Evolutionary conservation across 2,113 vertebrate genomes (phyloP).

Genomic region (Neogale vison): DNA sequence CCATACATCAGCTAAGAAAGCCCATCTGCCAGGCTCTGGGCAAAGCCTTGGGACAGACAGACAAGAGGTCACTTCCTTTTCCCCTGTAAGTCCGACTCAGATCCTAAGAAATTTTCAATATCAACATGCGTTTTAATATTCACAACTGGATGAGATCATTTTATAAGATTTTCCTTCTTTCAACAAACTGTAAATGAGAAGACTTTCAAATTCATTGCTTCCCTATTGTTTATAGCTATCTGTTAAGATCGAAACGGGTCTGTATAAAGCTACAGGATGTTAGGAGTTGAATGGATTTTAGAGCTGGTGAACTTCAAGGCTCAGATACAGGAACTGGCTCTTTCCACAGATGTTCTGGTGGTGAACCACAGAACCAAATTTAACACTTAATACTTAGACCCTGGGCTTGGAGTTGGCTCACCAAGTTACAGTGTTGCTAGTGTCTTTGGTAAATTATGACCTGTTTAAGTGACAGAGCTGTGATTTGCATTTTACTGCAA

Average conservation of each 20-base stretch:
- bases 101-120: neutral
- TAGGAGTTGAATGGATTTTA: neutral
- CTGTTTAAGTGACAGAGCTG: neutral
- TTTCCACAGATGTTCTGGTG: neutral
- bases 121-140: neutral
- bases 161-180: neutral
- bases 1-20: neutral
- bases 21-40: neutral
- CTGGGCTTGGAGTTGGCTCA: neutral
- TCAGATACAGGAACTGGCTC: neutral
- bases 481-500: neutral
- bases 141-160: neutral
- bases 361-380: neutral
- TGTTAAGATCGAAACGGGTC: neutral
- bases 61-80: neutral
- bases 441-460: neutral
- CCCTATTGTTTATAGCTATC: neutral
- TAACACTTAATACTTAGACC: neutral
- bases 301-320: neutral
- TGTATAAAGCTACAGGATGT: neutral
- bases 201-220: neutral
- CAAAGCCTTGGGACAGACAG: neutral
- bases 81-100: neutral
- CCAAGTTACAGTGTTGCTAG: neutral
- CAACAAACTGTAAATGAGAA: neutral